A percentile compares a stretch with the other conserved stretches of the same genome.
Evolutionary conservation across 2,797 vertebrate species (phyloP).

Genomic region (Chaunax sp.): DNA sequence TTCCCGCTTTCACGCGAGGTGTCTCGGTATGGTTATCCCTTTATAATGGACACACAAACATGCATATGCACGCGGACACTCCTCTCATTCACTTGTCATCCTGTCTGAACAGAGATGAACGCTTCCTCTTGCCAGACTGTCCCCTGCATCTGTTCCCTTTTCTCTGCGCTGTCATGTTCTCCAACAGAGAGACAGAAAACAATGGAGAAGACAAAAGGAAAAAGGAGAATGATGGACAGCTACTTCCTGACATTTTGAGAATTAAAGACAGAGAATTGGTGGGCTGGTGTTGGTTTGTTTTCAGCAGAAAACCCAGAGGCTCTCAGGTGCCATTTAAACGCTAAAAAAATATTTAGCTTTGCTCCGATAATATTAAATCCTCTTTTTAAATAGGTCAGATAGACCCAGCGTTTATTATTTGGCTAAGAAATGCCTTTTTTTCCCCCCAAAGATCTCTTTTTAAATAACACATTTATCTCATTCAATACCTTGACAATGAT

Average conservation of each 20-base stretch:
- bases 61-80: constrained; percentile 33
- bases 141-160: constrained; percentile 58
- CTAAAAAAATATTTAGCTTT: no score
- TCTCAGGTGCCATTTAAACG: no score
- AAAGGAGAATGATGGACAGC: constrained; percentile 61
- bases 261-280: constrained; percentile 37
- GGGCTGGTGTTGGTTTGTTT: constrained; percentile 42
- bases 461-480: no score
- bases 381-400: no score
- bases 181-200: constrained; percentile 38
- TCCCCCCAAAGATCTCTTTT: no score
- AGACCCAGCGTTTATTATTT: no score
- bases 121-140: constrained; percentile 55
- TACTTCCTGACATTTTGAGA: constrained; percentile 55
- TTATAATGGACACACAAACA: constrained; percentile 54
- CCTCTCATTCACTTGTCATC: constrained; percentile 70
- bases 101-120: constrained; percentile 62
- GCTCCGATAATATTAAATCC: no score
- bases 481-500: no score
- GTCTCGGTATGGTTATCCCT: constrained; percentile 69
- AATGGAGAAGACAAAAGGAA: constrained; percentile 45
- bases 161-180: constrained; percentile 60
- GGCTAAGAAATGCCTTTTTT: no score
- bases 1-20: constrained; percentile 53
- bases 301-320: constrained; percentile 6